phyloP scores from a whole-genome alignment of 2,797 vertebrate genomes.

The Coregonus sp. region DNA sequence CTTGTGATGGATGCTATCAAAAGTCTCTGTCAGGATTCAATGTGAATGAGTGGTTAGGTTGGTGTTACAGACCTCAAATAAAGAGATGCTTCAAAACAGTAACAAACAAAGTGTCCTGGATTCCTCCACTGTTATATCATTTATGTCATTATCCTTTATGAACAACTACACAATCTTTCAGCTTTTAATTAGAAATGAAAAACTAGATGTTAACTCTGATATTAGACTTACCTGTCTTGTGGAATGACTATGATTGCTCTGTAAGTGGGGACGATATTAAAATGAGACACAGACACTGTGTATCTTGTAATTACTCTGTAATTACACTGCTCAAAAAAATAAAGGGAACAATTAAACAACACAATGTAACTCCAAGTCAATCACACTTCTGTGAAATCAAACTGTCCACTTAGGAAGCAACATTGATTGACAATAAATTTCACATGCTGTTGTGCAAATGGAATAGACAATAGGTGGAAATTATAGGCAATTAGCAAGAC shows the following conservation, averaged over 20 bases:
- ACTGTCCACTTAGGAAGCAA: no score
- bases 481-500: no score
- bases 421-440: no score
- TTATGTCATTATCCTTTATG: constrained; percentile 35
- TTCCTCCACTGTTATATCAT: constrained; percentile 14
- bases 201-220: constrained; percentile 46
- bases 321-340: constrained; percentile 23
- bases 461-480: no score
- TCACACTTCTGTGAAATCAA: no score
- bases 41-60: constrained; percentile 5
- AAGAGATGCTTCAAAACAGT: background rate
- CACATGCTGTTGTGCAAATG: no score
- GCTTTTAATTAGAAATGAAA: constrained; percentile 52
- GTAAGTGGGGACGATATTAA: constrained; percentile 49
- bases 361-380: no score
- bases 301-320: constrained; percentile 62
- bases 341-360: no score
- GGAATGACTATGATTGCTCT: constrained; percentile 48
- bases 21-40: background rate
- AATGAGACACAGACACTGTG: constrained; percentile 60
- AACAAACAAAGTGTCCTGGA: constrained; percentile 7
- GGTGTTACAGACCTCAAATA: background rate
- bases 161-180: constrained; percentile 21
- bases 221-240: constrained; percentile 36
- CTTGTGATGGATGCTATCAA: constrained; percentile 15